Percentiles rank a stretch among this genome's conserved stretches.
phyloP scores from a whole-genome alignment of 2,888 invertebrate genomes.

The Pseudeuparius sepicola region DNA sequence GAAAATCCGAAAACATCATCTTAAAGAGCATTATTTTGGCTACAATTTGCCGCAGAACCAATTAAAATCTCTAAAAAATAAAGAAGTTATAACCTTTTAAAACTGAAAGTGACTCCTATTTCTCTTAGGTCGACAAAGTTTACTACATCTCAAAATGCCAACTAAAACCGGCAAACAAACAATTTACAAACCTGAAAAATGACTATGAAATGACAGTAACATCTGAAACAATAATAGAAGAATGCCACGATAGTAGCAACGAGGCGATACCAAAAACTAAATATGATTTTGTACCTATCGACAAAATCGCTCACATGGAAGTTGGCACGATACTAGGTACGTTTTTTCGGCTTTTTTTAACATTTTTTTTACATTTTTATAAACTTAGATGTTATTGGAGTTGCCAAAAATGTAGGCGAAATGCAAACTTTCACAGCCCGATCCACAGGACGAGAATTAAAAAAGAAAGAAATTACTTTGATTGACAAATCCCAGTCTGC shows the following conservation, averaged over 20 bases:
- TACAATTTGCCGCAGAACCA: too few relatives aligned
- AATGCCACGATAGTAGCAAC: constrained; percentile 42
- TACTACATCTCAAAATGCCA: constrained; percentile 78
- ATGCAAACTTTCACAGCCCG: constrained; percentile 61
- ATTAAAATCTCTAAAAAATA: too few relatives aligned
- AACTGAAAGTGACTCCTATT: too few relatives aligned
- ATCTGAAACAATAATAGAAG: constrained; percentile 44
- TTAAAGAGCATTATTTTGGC: too few relatives aligned
- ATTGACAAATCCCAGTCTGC: constrained; percentile 77
- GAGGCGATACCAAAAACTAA: constrained; percentile 59
- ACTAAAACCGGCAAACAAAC: constrained; percentile 91
- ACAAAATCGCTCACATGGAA: constrained; percentile 55
- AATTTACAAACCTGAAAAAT: constrained; percentile 71
- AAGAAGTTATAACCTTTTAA: too few relatives aligned
- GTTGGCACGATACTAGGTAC: constrained; percentile 64
- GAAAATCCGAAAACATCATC: too few relatives aligned
- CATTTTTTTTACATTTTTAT: not conserved
- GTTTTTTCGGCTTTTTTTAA: too few relatives aligned
- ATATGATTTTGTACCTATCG: constrained; percentile 69
- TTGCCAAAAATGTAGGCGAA: constrained; percentile 67
- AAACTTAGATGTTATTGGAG: constrained; percentile 74
- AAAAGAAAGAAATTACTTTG: constrained; percentile 78
- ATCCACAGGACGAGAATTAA: constrained; percentile 70
- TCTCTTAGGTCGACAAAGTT: constrained; percentile 59
- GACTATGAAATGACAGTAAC: constrained; percentile 94